phyloP scores from a whole-genome alignment of 2,797 vertebrate genomes.

The Antennarius maculatus region DNA sequence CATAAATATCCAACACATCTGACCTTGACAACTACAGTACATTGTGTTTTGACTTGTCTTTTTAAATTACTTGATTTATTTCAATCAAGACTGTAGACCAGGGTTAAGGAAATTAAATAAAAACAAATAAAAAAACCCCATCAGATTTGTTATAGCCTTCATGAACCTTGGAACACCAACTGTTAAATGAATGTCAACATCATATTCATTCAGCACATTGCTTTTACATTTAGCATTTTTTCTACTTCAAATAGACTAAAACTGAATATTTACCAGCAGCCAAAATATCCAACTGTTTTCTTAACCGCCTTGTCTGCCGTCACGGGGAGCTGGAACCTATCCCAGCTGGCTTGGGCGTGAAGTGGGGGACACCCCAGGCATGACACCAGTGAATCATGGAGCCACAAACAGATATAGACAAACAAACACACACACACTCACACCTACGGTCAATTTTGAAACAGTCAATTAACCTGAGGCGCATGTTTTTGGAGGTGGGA shows the following conservation, averaged over 20 bases:
- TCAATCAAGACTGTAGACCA: background rate
- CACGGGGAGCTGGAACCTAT: too few species aligned
- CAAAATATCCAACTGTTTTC: slow-evolving; percentile 1
- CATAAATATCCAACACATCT: background rate
- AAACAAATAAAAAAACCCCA: background rate
- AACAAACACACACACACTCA: too few species aligned
- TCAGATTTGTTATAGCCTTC: slow-evolving; percentile 8
- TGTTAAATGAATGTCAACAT: slow-evolving; percentile 7
- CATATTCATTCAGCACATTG: background rate
- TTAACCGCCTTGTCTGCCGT: too few species aligned
- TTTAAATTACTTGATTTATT: background rate
- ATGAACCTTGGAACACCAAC: slow-evolving; percentile 12
- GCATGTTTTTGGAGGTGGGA: too few species aligned
- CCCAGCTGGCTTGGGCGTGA: too few species aligned
- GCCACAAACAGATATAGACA: too few species aligned
- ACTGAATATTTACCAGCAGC: slow-evolving; percentile 36
- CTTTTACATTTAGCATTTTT: background rate
- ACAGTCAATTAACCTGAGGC: too few species aligned
- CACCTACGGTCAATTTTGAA: too few species aligned
- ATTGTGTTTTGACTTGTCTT: slow-evolving; percentile 10
- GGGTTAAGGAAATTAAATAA: slow-evolving; percentile 16
- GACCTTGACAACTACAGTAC: slow-evolving; percentile 9
- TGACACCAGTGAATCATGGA: too few species aligned
- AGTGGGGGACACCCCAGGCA: too few species aligned
- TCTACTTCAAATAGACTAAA: slow-evolving; percentile 20